Evolutionary conservation across 2,113 vertebrate genomes (phyloP), one percentile per base, ranked within the genome.

Genomic region (Excalfactoria chinensis): DNA sequence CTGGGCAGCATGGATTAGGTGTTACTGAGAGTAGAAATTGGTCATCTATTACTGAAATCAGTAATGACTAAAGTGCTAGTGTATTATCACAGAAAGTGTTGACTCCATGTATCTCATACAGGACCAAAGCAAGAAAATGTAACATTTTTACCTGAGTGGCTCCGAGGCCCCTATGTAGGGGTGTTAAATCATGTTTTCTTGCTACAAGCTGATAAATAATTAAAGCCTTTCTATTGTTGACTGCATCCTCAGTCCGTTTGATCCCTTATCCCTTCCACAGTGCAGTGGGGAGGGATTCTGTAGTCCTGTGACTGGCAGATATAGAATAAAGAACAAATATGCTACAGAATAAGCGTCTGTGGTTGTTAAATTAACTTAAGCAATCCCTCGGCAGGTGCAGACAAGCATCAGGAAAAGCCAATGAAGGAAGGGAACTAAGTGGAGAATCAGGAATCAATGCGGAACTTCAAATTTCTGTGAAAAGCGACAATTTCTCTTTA

Each of bases 131-230:
- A 94, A 76, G 71, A 95, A 94, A 95, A 96, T 89, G 72, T 63
- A 77, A 60, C 64, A 70, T 87, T 93, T 95, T 92, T 91, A 85
- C 93, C 86, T 80, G 92, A 97, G 89, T 73, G 78, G 77, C 64
- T 93, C 92, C 66, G 66, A 95, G 37, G 41, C 90, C 77, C 84
- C 59, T 92, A 73, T 53, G 26, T 37, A 68, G 53, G 74, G 51
- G 49, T 83, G 76, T 9, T 93, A 90, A 62, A 86, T 68, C 76
- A 83, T 83, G 25, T 34, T 19, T 70, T 90, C 70, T 81, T 81
- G 46, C 60, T 86, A 58, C 89, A 82, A 84, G 86, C 20, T 84
- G 53, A 75, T 84, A 43, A 82, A 64, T 72, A 81, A 26, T 78
- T 93, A 89, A 93, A 95, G 73, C 68, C 82, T 83, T 93, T 15